Evolutionary conservation across 1,140 invertebrate species (phyloP), one percentile per base, ranked within the genome.

Genomic region (Drosophila santomea): DNA sequence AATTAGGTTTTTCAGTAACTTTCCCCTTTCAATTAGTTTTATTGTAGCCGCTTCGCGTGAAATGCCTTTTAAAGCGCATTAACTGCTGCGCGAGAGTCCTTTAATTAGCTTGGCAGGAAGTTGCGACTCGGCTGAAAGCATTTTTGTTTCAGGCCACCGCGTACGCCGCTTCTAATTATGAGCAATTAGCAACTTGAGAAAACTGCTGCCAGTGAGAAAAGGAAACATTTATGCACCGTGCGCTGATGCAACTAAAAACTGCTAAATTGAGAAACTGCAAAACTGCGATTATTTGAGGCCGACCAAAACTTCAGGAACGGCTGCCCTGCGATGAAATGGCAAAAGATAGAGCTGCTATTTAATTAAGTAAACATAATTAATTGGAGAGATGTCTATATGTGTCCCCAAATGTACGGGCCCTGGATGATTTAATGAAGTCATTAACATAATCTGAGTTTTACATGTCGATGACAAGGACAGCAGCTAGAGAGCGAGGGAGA

Each of bases 61-160:
- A 85, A 57, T 55, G 36, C 63, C 38, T 63, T 73, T 63, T 60
- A 58, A 82, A 64, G 64, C 47, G 58, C 63, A 72, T 76, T 73
- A 73, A 64, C 54, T 66, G 51, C 55, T n/a, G 63, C 12, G 62
- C 62, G 60, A 71, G 60, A 71, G 82, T 88, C 84, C 84, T 86
- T 88, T 86, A 88, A 86, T 86, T 86, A 86, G 83, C 79, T 69
- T 75, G 63, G 47, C 64, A 75, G 79, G 60, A 88, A 83, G 79
- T 80, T 73, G 56, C 48, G 47, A 38, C 48, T 51, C 62, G 48
- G 17, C 58, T 80, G 64, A 71, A 71, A 71, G 67, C 67, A 36
- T 71, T 71, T 71, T 67, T 41, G 20, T 72, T 72, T 71, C 67
- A 50, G 74, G 68, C 45, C 56, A 68, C 62, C 73, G 68, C 73